Evolutionary conservation across 2,113 vertebrate species (phyloP).

Genomic region (Pampusana beccarii): DNA sequence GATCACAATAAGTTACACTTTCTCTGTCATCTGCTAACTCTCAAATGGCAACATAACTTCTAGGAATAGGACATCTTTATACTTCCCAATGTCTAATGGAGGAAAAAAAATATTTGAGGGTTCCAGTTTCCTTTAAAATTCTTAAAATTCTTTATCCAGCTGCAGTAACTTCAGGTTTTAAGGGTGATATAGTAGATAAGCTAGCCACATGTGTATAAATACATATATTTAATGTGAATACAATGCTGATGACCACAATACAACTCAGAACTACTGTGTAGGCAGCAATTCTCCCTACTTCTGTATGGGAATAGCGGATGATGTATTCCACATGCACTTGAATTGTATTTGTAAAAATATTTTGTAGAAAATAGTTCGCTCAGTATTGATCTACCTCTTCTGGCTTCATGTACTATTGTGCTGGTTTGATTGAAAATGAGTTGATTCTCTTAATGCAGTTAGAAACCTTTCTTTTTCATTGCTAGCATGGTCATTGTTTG

Average conservation of each 20-base stretch:
- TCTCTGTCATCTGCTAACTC: neutral
- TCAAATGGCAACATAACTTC: neutral
- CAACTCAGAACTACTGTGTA: neutral
- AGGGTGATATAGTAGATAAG: neutral
- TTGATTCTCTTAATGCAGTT: too few relatives aligned
- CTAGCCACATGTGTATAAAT: neutral
- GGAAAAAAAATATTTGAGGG: neutral
- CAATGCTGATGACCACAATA: neutral
- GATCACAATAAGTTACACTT: neutral
- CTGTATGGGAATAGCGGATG: neutral
- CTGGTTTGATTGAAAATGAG: too few relatives aligned
- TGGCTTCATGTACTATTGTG: neutral
- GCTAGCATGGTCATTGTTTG: too few relatives aligned
- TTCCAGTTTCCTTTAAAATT: neutral
- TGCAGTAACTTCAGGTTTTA: neutral
- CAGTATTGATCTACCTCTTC: neutral
- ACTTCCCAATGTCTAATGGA: neutral
- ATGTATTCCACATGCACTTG: neutral
- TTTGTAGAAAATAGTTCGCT: neutral
- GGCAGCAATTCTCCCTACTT: neutral
- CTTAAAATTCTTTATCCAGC: neutral
- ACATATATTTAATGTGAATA: neutral
- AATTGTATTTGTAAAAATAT: neutral
- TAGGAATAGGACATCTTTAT: neutral
- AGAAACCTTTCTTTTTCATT: too few relatives aligned